Evolutionary conservation across 2,888 invertebrate species (phyloP), one percentile per base, ranked within the genome.

Genomic region (Cylindroiulus punctatus): DNA sequence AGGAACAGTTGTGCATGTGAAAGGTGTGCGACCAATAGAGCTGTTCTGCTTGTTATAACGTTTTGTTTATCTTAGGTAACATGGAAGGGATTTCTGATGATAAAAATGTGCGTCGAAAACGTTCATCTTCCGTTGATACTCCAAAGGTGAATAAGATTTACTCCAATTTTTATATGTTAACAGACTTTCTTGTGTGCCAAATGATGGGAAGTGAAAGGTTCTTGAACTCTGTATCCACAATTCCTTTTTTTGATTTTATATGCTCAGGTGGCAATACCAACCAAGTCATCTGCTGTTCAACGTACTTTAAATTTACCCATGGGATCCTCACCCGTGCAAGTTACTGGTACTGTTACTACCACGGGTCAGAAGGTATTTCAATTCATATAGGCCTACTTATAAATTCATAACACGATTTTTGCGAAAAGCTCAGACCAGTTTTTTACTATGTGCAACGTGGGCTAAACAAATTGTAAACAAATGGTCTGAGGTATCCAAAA

Each of bases 301-400:
- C 47, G 87, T 76, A 85, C 86, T 4, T 36, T 87, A 40, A 87
- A 76, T 44, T 65, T 87, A 19, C 87, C 87, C 5, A 81, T 87
- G 14, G 86, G 86, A 30, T 40, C 81, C 42, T 87, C 86, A 19
- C 87, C 87, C 17, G 87, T 87, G 30, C 86, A 87, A 84, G 84
- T 87, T 47, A 87, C 87, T 30, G 22, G 57, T 12, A 86, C 86
- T 14, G 52, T 83, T 81, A 36, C 84, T 19, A 76, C 84, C 30
- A 42, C 65, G 22, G 76, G 76, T 85, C 76, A 65, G 36, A 85
- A 47, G 76, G 85, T 85, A 40, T 47, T 36, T 22, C 22, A 52
- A 14, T 22, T 44, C 19, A 42, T 81, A 42, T n/a, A n/a, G n/a
- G n/a, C n/a, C n/a, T n/a, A n/a, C n/a, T 36, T 36, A 36, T 2